These are phyloP conservation scores for Apodemia mormo DNA, from an alignment of 2,888 invertebrate species.

Conservation along the genomic window DNA sequence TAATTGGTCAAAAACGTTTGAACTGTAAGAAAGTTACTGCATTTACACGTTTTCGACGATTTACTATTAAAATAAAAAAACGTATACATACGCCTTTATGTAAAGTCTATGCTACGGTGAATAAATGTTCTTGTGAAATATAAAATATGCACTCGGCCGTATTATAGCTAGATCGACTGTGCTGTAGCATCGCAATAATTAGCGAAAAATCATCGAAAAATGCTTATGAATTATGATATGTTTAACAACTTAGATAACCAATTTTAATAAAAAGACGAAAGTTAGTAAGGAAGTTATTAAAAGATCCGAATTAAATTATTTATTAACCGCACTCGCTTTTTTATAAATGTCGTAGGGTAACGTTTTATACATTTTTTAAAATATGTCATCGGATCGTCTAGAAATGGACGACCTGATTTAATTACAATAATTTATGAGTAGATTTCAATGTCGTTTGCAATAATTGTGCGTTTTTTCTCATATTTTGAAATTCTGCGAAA, in stretches of 20 bases:
- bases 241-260: neutral
- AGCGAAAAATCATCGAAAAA: neutral
- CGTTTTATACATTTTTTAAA: slow-evolving; percentile 13
- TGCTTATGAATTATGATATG: slow-evolving; percentile 8
- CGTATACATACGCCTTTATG: too few species aligned
- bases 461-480: slow-evolving; percentile 2
- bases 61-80: too few species aligned
- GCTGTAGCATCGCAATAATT: neutral
- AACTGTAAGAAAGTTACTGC: too few species aligned
- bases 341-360: slow-evolving; percentile 13
- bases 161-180: neutral
- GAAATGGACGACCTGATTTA: neutral
- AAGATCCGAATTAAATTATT: slow-evolving; percentile 10
- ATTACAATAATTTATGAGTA: slow-evolving; percentile 16
- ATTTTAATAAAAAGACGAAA: neutral
- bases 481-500: neutral
- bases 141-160: neutral
- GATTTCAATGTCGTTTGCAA: slow-evolving; percentile 12
- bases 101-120: too few species aligned
- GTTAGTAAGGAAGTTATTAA: slow-evolving; percentile 1
- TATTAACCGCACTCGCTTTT: slow-evolving; percentile 13
- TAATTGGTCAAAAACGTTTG: too few species aligned
- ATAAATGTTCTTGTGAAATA: too few species aligned
- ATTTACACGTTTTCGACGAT: too few species aligned
- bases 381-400: slow-evolving; percentile 2